A percentile compares a stretch with the other conserved stretches of the same genome.
Evolutionary conservation across 2,113 vertebrate genomes (phyloP).

Genomic region (Chloroceryle aenea): DNA sequence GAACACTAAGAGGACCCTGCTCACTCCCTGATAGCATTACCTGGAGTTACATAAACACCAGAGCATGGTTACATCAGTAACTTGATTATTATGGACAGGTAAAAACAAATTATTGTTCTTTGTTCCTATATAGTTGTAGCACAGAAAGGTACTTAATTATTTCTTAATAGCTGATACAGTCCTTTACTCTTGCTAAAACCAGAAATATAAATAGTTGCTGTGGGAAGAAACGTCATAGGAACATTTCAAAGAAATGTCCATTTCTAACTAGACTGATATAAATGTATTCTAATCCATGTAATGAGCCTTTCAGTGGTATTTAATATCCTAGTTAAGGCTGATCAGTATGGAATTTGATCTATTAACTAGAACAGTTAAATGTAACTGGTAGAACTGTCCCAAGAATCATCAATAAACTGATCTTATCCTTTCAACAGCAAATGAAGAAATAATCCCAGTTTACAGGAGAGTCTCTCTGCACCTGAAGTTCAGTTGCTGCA

Average conservation of each 20-base stretch:
- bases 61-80: background rate
- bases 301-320: background rate
- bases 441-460: background rate
- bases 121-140: background rate
- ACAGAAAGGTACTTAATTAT: background rate
- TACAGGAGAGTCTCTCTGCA: background rate
- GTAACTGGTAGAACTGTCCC: background rate
- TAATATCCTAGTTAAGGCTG: background rate
- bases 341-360: background rate
- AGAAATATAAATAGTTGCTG: background rate
- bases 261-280: background rate
- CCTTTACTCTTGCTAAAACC: background rate
- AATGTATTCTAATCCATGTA: background rate
- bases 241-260: no score
- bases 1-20: background rate
- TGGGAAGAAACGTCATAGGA: background rate
- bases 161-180: background rate
- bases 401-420: background rate
- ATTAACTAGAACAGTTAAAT: background rate
- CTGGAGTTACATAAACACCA: background rate
- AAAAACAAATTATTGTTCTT: background rate
- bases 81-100: background rate
- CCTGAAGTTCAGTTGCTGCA: slow-evolving; percentile 25
- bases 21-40: background rate
- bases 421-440: background rate